Evolutionary conservation across 2,113 vertebrate genomes (phyloP).

Genomic region (Lasiurus cinereus): DNA sequence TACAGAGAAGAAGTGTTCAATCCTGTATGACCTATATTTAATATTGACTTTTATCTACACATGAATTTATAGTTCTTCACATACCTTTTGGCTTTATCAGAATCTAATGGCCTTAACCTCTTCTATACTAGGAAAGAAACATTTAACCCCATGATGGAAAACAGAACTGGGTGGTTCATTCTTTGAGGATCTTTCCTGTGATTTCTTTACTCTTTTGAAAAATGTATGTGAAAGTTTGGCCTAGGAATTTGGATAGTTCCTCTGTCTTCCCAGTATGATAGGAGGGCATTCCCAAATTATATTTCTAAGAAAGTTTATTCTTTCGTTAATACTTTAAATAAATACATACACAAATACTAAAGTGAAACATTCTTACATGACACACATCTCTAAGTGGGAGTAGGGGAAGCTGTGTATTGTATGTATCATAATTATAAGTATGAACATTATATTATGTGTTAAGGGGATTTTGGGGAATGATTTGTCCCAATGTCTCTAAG

Average conservation of each 20-base stretch:
- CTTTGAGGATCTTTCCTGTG: not conserved
- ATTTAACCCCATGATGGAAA: not conserved
- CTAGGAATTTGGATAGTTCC: not conserved
- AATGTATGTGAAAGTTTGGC: not conserved
- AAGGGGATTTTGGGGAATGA: not conserved
- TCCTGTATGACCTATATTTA: slow-evolving; percentile 42
- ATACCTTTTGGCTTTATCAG: not conserved
- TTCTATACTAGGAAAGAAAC: not conserved
- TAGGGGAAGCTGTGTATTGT: not conserved
- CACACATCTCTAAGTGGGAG: not conserved
- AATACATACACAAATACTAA: not conserved
- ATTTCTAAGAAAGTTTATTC: not conserved
- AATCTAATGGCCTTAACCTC: not conserved
- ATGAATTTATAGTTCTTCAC: slow-evolving; percentile 2
- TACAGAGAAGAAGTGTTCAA: slow-evolving; percentile 22
- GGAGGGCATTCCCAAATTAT: not conserved
- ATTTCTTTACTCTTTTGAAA: slow-evolving; percentile 19
- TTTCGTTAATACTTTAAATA: not conserved
- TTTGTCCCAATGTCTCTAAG: not conserved
- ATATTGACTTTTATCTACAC: slow-evolving; percentile 13
- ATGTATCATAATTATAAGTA: not conserved
- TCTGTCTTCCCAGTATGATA: not conserved
- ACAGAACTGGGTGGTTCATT: not conserved
- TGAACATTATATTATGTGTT: not conserved
- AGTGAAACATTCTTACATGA: not conserved